Conservation (phyloP, 2,888 invertebrate species). For the Andrena praecox region DNA sequence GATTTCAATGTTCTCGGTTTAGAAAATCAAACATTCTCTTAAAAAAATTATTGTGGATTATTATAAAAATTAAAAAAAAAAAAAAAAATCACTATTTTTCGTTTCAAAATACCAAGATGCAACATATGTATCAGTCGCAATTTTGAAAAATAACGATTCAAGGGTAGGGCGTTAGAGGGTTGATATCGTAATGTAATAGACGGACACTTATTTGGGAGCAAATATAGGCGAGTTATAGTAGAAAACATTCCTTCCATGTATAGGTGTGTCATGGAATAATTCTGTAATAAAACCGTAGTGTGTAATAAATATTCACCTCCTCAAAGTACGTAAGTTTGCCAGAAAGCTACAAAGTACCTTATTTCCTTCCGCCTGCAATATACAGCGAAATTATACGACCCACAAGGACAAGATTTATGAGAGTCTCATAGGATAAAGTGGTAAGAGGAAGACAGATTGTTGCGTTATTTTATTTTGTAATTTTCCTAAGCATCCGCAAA, state of each 20-base stretch:
- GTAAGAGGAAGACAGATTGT: slow-evolving; percentile 6
- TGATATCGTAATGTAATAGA: too few relatives aligned
- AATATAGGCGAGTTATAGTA: not conserved
- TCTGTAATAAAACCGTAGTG: slow-evolving; percentile 15
- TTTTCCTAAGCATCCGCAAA: not conserved
- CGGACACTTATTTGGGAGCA: too few relatives aligned
- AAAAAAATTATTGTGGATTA: too few relatives aligned
- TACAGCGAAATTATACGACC: slow-evolving; percentile 10
- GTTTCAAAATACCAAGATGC: too few relatives aligned
- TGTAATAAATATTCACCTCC: slow-evolving; percentile 13
- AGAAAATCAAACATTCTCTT: too few relatives aligned
- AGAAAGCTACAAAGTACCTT: slow-evolving; percentile 22
- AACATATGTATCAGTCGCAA: too few relatives aligned
- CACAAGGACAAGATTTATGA: slow-evolving; percentile 24
- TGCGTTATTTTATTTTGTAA: not conserved
- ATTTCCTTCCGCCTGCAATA: slow-evolving; percentile 26
- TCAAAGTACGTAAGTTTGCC: slow-evolving; percentile 1
- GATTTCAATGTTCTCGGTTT: too few relatives aligned
- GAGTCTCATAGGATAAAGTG: slow-evolving; percentile 15
- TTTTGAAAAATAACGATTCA: too few relatives aligned
- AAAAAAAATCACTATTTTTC: too few relatives aligned
- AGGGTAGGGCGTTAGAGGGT: too few relatives aligned
- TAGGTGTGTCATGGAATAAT: not conserved
- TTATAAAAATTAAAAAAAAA: too few relatives aligned
- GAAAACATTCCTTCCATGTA: not conserved